These are phyloP conservation scores for Neotoxoptera formosana DNA, from an alignment of 1,140 invertebrate species.

Conservation along the genomic window DNA sequence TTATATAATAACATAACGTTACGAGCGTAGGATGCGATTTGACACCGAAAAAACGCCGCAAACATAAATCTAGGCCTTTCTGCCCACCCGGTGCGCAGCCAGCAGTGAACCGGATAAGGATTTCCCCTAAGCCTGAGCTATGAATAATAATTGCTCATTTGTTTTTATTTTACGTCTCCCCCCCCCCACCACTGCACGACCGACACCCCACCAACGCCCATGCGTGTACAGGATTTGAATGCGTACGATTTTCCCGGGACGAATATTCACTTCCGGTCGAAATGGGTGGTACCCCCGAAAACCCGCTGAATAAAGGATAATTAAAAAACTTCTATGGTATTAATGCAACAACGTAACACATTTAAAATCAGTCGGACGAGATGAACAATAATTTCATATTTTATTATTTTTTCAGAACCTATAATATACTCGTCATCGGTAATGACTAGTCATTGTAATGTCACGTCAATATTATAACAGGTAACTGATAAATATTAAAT, in stretches of 20 bases:
- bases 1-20: not conserved
- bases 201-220: not conserved
- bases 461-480: not conserved
- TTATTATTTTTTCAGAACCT: not conserved
- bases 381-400: not conserved
- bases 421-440: not conserved
- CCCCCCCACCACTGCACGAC: not conserved
- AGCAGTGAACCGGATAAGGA: slow-evolving; percentile 12
- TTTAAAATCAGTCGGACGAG: not conserved
- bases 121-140: slow-evolving; percentile 14
- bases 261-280: not conserved
- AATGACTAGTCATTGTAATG: not conserved
- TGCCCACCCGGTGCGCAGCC: not conserved
- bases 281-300: not conserved
- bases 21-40: not conserved
- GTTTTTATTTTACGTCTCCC: not conserved
- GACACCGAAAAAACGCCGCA: not conserved
- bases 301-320: not conserved
- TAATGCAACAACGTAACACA: not conserved
- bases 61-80: slow-evolving; percentile 7
- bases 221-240: not conserved
- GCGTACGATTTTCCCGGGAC: not conserved
- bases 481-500: not conserved
- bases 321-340: not conserved
- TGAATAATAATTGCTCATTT: slow-evolving; percentile 23